Evolutionary conservation across 2,113 vertebrate species (phyloP), one percentile per base, ranked within the genome.

Genomic region (Sceloporus undulatus): DNA sequence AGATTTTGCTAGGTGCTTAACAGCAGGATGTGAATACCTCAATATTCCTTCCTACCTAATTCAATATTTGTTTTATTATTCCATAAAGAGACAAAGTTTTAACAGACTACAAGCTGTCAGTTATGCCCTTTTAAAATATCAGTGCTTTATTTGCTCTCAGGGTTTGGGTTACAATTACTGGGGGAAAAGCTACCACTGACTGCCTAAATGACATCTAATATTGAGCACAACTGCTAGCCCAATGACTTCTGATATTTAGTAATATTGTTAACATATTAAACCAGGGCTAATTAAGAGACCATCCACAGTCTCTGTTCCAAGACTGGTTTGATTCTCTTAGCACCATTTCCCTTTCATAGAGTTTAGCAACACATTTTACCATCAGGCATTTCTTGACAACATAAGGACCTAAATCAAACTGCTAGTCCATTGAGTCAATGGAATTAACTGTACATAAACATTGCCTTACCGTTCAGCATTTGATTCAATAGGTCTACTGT

Each of bases 31-130:
- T 81, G 34, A 52, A 42, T 80, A 73, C 14, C 27, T 25, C 87
- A 90, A 87, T 9, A 14, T 82, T 21, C 85, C 14, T 82, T 16
- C n/a, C 85, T 40, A 42, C 52, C 5, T 42, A 62, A n/a, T 82
- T 87, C 84, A 81, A 40, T 40, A 82, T 79, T 52, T 79, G 40
- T 76, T 84, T 78, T 34, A 0, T 0, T 54, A 42, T 85, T 92
- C 84, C 62, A 79, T 4, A 40, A 84, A 76, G 88, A 42, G n/a
- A n/a, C 54, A 8, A 91, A 42, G 5, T 73, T 85, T 62, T 54
- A 82, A 59, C 38, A 38, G 79, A 85, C 38, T 34, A n/a, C 75
- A 88, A 19, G 7, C 38, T 75, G 21, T 54, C 62, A 42, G 8
- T n/a, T 79, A 0, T 0, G 0, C 54, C n/a, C 54, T 80, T 85